Evolutionary conservation across 1,140 invertebrate genomes (phyloP), one percentile per base, ranked within the genome.

Genomic region (Branchinecta lynchi): DNA sequence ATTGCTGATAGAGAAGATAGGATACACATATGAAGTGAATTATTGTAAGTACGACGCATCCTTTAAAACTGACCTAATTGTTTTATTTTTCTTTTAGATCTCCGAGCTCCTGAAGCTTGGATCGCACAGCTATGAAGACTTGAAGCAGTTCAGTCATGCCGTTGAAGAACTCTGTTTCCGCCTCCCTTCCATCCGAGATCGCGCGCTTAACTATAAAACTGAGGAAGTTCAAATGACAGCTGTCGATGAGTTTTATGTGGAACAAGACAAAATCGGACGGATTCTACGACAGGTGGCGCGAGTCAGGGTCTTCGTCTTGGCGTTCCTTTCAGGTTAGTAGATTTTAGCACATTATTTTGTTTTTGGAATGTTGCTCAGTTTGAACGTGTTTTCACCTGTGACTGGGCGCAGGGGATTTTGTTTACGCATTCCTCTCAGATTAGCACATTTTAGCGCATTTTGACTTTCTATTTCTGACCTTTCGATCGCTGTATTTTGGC

Each of bases 61-160:
- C n/a, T n/a, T n/a, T n/a, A n/a, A n/a, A n/a, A 66, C 65, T 65
- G 65, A 8, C 32, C 32, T 32, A 51, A n/a, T 68, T 9, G 67
- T 69, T 75, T 71, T 20, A 43, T 66, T 70, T 72, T 71, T 46
- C 15, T 71, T 79, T 12, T 80, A 92, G 83, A 89, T 95, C 44
- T 96, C 93, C 12, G 93, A 98, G 80, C 82, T 99, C 45, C 88
- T 98, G 76, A 99, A 99, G 80, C 82, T 99, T 46, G 97, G 94
- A 21, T 92, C 89, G 0, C 85, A 92, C 73, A 86, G 80, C 76
- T 94, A 86, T 77, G 89, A 95, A 76, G 90, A 96, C 74, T 84
- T 98, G 79, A 91, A 93, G 76, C 86, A 88, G 76, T 97, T 99
- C 79, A 90, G 91, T 3, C 81, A 86, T 70, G 86, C 86, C 70